Evolutionary conservation across 2,888 invertebrate species (phyloP), one percentile per base, ranked within the genome.

Genomic region (Criorhina ranunculi): DNA sequence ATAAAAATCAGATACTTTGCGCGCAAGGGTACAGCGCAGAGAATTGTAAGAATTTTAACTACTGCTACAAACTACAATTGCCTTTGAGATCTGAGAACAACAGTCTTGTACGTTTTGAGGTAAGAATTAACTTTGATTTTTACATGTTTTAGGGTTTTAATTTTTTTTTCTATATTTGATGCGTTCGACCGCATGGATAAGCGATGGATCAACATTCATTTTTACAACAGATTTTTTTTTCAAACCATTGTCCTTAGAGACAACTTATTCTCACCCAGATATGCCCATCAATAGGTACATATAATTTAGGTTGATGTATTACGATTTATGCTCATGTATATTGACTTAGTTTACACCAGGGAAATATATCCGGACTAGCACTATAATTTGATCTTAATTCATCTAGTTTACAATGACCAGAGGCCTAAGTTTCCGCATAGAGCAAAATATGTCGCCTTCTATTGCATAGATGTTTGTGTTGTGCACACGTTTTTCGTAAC

Each of bases 121-220:
- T 80, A 80, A 80, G 80, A 80, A 62, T 55, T 75, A 33, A 60
- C 9, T 55, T 60, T 53, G 51, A 67, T 76, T 69, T 60, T 69
- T 55, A 55, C 6, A 40, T 67, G 51, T 67, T 60, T 53, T 66
- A 66, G 42, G 73, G 40, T 78, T 55, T 33, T 17, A 46, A 8
- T 12, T n/a, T 37, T 59, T 59, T 31, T 53, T 4, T 24, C 12
- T 15, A 46, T 44, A 35, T 51, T n/a, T 78, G 12, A 40, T 31
- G 15, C 33, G 9, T 11, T 40, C 6, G 17, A 9, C 53, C 51
- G 33, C 8, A 24, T 8, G 4, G 1, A 12, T 66, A 37, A 24
- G 15, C 29, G 6, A 37, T 57, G 33, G 1, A 37, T 35, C 24
- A n/a, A 33, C 15, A 42, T 24, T 12, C n/a, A 33, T 40, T 60